These are phyloP conservation scores for Eucera pruinosa DNA, from an alignment of 2,888 invertebrate species.

Conservation along the genomic window DNA sequence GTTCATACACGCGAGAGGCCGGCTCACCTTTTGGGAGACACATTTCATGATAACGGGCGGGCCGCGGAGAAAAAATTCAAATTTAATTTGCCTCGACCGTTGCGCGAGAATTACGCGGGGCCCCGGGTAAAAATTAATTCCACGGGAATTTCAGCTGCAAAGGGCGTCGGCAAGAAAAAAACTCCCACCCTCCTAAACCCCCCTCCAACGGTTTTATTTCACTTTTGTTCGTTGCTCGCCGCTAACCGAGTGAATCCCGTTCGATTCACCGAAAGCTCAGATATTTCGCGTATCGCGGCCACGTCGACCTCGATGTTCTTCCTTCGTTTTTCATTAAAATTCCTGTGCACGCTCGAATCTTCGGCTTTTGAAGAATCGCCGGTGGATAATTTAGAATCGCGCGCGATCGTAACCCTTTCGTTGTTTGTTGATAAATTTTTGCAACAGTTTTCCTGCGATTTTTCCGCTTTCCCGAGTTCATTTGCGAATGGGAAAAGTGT, in stretches of 20 bases:
- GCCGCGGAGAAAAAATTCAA: conserved; percentile 47
- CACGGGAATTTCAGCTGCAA: conserved; percentile 31
- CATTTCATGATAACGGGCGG: conserved; percentile 51
- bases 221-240: not conserved
- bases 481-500: conserved; percentile 64
- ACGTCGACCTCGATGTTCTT: no score
- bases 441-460: conserved; percentile 50
- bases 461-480: no score
- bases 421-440: conserved; percentile 54
- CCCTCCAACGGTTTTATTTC: no score
- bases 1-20: conserved; percentile 40
- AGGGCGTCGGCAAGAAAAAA: conserved; percentile 1
- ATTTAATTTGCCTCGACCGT: conserved; percentile 44
- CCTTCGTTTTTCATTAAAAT: conserved; percentile 54
- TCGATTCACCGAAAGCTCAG: conserved; percentile 9
- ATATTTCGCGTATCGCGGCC: conserved; percentile 13
- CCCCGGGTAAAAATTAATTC: conserved; percentile 39
- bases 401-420: conserved; percentile 10
- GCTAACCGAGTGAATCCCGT: no score
- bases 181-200: no score
- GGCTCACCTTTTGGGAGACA: conserved; percentile 46
- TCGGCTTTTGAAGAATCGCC: conserved; percentile 10
- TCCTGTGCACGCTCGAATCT: conserved; percentile 8
- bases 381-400: conserved; percentile 50
- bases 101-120: conserved; percentile 38